Base-by-base conservation (phyloP, 2,888 invertebrate genomes). In the Deladenus siricidicola region DNA sequence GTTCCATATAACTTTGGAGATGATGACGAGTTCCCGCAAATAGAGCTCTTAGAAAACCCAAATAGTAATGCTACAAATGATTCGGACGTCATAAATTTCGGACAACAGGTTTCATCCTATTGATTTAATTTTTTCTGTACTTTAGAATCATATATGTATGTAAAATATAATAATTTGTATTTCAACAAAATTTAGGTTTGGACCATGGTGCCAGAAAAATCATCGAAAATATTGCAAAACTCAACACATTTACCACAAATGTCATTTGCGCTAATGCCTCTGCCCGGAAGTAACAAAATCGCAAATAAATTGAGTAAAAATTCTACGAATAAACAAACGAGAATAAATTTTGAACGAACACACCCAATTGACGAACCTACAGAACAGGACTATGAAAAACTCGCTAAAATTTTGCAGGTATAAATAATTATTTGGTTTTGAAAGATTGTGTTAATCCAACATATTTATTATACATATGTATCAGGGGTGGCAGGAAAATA, bases 371-470 rank as follows among this genome's bases (percentile, higher is more conserved):
- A 34, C 6, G 53, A 53, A 39, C 53, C 29, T 34, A 45, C 19
- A 42, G 34, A 21, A 30, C 28, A 64, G 4, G 48, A 64, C 19
- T 60, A 63, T 24, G 66, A 67, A 23, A 52, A 56, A 30, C 23
- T 63, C 10, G 57, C 63, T 0, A 64, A 49, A 57, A 19, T 64
- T 28, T 49, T 63, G 28, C 60, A 63, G 34, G 63, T 63, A 4
- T n/a, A 17, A 45, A 10, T n/a, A n/a, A n/a, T n/a, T n/a, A n/a
- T n/a, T n/a, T n/a, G n/a, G n/a, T n/a, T n/a, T n/a, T n/a, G n/a
- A n/a, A n/a, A n/a, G n/a, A n/a, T n/a, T n/a, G n/a, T n/a, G n/a
- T n/a, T n/a, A n/a, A n/a, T n/a, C n/a, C n/a, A n/a, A n/a, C n/a
- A n/a, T n/a, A n/a, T n/a, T n/a, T n/a, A n/a, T n/a, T n/a, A n/a